Evolutionary conservation across 2,888 invertebrate genomes (phyloP).

Genomic region (Alitta virens): DNA sequence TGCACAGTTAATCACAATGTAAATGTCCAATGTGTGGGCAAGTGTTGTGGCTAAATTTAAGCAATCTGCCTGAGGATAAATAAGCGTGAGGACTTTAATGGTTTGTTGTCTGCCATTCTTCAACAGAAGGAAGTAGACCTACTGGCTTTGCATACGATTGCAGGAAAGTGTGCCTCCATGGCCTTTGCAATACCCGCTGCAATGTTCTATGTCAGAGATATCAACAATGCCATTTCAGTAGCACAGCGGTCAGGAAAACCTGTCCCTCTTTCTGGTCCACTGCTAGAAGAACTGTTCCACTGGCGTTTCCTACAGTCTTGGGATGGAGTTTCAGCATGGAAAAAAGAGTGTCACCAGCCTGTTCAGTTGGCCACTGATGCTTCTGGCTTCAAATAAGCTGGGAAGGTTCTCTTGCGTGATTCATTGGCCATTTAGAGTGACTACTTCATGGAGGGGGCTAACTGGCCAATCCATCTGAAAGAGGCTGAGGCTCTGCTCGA

Average conservation of each 20-base stretch:
- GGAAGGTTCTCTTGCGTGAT: background rate
- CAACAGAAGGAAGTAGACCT: background rate
- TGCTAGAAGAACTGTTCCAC: background rate
- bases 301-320: background rate
- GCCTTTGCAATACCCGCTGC: background rate
- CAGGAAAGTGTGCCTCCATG: background rate
- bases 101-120: background rate
- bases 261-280: background rate
- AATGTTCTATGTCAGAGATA: background rate
- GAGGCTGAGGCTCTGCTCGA: background rate
- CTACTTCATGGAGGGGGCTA: background rate
- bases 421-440: background rate
- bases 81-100: background rate
- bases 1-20: no score
- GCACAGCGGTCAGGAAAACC: background rate
- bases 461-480: background rate
- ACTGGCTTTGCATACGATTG: background rate
- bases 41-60: no score
- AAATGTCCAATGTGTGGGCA: no score
- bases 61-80: background rate
- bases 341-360: background rate
- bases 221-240: background rate
- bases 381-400: background rate
- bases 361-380: background rate
- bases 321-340: background rate